Conservation (phyloP, 2,888 invertebrate species). For the Phyllotreta cruciferae region DNA sequence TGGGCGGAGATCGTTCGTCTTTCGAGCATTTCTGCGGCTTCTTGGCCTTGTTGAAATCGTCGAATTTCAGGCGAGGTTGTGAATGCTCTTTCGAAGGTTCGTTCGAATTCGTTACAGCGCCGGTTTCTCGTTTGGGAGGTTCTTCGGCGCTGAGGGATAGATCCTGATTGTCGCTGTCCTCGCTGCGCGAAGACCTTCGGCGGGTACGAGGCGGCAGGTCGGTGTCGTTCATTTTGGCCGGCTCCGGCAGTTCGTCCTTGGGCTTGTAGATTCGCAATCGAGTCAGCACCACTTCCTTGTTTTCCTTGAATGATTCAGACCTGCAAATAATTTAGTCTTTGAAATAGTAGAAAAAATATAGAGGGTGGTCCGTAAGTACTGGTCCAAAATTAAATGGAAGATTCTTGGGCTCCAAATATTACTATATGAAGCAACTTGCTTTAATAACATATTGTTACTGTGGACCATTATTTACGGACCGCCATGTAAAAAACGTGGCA, state of each 20-base stretch:
- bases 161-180: constrained; percentile 36
- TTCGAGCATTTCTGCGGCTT: not conserved
- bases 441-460: too few species aligned
- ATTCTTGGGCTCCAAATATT: too few species aligned
- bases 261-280: constrained; percentile 59
- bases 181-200: constrained; percentile 43
- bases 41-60: constrained; percentile 13
- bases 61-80: not conserved
- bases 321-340: constrained; percentile 55
- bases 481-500: too few species aligned
- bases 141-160: constrained; percentile 21
- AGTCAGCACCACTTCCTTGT: constrained; percentile 63
- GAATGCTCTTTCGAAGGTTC: constrained; percentile 5
- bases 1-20: constrained; percentile 28
- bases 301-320: constrained; percentile 77
- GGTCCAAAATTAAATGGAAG: too few species aligned
- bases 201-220: constrained; percentile 38
- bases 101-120: not conserved
- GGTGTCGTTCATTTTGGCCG: constrained; percentile 19
- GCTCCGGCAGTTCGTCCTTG: constrained; percentile 43
- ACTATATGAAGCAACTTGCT: too few species aligned
- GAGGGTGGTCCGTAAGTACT: too few species aligned
- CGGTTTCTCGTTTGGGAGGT: constrained; percentile 16
- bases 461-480: too few species aligned
- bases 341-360: too few species aligned